Base-by-base conservation (phyloP, 37 sponge, comb jelly and placozoan genomes). In the Amphimedon queenslandica region DNA sequence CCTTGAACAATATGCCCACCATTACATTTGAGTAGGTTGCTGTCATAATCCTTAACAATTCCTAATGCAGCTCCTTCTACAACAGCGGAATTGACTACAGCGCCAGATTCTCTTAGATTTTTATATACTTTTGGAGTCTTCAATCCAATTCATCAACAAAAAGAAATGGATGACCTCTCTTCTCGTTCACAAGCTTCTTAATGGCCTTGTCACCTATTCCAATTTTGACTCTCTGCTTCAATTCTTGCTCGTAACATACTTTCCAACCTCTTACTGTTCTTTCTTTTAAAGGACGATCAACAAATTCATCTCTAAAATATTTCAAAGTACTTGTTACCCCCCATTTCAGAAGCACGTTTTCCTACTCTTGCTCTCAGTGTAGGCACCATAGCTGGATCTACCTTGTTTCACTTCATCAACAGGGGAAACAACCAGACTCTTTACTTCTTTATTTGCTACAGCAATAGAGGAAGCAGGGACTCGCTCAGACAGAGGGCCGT, bases 21-120 rank as follows among this genome's bases (percentile, higher is more conserved):
- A 72, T 72, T 72, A 11, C 64, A 10, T n/a, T 72, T 11, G n/a
- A 72, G 58, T n/a, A 72, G 63, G 63, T 72, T 58, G 56, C 73
- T 72, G n/a, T 72, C 63, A 58, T 72, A 63, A n/a, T 37, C 61
- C 61, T 72, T 72, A n/a, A 72, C 73, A 57, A 72, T 72, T 4
- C 73, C 73, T 37, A 23, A 5, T 35, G 73, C 73, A 72, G 58
- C 57, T 24, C 64, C 20, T 18, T 10, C 61, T 5, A 57, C 73
- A 24, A 72, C 61, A 21, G 73, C 73, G 13, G 73, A 57, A 63
- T 72, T 72, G 41, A 72, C 25, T 18, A 57, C 63, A 72, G 73
- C 20, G 6, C 28, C 28, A 10, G 28, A 28, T 72, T 72, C 73
- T 72, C 73, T 24, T 30, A 72, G n/a, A 33, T n/a, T 24, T 24